Evolutionary conservation across 2,797 vertebrate species (phyloP), one percentile per base, ranked within the genome.

Genomic region (Semotilus atromaculatus): DNA sequence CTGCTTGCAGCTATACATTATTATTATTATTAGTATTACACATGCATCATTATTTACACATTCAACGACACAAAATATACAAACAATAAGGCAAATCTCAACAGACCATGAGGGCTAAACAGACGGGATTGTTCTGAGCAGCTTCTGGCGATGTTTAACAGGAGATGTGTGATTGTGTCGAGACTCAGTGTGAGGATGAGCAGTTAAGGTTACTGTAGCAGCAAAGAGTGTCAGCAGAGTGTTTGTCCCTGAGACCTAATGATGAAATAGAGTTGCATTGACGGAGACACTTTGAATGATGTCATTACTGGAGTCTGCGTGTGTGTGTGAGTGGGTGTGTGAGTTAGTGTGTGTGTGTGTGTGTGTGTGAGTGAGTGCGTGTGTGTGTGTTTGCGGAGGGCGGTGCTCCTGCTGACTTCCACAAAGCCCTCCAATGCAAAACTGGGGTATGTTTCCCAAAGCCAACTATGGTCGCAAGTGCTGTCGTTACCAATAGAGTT

Each of bases 211-310:
- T 31, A 34, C 38, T 60, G 34, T 19, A 2, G 73, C 51, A 10
- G 58, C 51, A 55, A 7, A 74, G 10, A 71, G 60, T 81, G 53
- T 68, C 68, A 71, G 72, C 40, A 10, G 36, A 11, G 43, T 75
- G 73, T 85, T 79, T 75, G 64, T 70, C 78, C 7, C 18, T 34
- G 26, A 80, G 53, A 71, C 55, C 82, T 86, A 82, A 89, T 87
- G 81, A 86, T 86, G 74, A 87, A 82, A 81, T 87, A 84, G 84
- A 86, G 81, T 80, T 67, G 75, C 62, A 72, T 43, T 84, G 86
- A 87, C 79, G 67, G 78, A 55, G 45, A 77, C 43, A 58, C 60
- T 75, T 68, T 40, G 38, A 75, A 80, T 86, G 70, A 86, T 86
- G 40, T 86, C 80, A 87, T 81, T 58, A 62, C 73, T 88, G 64